These are phyloP conservation scores for Lycocorax pyrrhopterus DNA, from an alignment of 2,113 vertebrate species.

Conservation along the genomic window DNA sequence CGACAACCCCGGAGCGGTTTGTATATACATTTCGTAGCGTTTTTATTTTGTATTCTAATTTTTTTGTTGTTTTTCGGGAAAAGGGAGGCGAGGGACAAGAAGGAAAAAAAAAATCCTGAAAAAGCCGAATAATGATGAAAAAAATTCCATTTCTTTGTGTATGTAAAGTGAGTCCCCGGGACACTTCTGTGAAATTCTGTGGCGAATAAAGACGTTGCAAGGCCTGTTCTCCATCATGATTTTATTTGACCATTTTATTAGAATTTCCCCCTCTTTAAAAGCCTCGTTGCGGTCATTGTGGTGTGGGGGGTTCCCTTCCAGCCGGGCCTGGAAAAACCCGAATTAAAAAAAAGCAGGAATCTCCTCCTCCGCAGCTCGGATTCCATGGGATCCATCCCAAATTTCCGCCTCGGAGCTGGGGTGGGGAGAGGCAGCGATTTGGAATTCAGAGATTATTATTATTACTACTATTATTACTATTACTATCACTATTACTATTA, in stretches of 20 bases:
- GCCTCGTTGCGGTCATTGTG: neutral
- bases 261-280: slow-evolving; percentile 48
- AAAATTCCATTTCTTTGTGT: slow-evolving; percentile 17
- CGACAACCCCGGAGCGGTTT: slow-evolving; percentile 10
- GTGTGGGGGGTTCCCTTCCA: neutral
- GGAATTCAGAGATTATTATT: too few relatives aligned
- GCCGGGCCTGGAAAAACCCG: neutral
- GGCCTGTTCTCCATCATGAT: slow-evolving; percentile 63
- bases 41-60: neutral
- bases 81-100: neutral
- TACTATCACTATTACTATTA: too few relatives aligned
- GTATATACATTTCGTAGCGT: slow-evolving; percentile 8
- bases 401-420: neutral
- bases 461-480: neutral
- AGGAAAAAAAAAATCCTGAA: neutral
- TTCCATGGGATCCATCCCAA: neutral
- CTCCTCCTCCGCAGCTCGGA: neutral
- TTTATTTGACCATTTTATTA: slow-evolving; percentile 69
- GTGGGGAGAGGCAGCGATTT: neutral
- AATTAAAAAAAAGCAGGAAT: neutral
- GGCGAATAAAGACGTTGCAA: slow-evolving; percentile 68
- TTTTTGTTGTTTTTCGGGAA: neutral
- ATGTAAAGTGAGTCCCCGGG: slow-evolving; percentile 56
- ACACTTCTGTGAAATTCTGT: slow-evolving; percentile 64
- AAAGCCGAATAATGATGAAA: neutral